Conservation (phyloP, 1,140 invertebrate species). For the Bombus waltoni region DNA sequence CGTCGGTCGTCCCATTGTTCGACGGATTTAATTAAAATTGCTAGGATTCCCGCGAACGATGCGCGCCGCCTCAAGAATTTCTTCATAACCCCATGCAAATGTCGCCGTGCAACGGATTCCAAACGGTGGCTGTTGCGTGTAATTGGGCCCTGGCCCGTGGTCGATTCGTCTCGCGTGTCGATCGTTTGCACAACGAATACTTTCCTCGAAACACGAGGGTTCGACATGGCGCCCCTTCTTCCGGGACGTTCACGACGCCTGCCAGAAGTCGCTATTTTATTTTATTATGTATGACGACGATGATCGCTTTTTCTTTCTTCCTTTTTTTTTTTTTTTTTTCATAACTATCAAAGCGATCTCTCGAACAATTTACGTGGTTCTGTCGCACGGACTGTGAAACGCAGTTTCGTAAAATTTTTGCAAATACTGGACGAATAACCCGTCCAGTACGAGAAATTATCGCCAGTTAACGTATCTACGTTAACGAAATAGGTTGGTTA, state of each 20-base stretch:
- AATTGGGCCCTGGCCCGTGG: constrained; percentile 20
- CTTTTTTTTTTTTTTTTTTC: too few species aligned
- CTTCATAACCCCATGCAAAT: constrained; percentile 77
- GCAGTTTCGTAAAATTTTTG: too few species aligned
- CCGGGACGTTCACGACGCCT: not conserved
- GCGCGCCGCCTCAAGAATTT: constrained; percentile 73
- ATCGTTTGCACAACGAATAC: constrained; percentile 29
- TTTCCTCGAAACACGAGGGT: not conserved
- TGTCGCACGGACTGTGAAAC: too few species aligned
- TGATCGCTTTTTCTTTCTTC: not conserved
- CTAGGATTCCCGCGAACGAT: constrained; percentile 72
- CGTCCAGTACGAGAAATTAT: too few species aligned
- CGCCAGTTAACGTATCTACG: too few species aligned
- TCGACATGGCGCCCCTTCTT: not conserved
- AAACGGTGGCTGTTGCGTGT: constrained; percentile 34
- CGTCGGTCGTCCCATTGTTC: constrained; percentile 45
- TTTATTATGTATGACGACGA: not conserved
- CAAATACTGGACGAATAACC: too few species aligned
- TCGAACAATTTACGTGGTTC: too few species aligned
- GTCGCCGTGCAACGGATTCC: constrained; percentile 65
- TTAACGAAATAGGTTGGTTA: too few species aligned
- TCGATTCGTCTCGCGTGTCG: constrained; percentile 39
- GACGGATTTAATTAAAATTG: constrained; percentile 79
- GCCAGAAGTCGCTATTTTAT: not conserved
- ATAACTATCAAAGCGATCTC: too few species aligned